Percentiles rank a stretch among this genome's conserved stretches.
Evolutionary conservation across 1,140 invertebrate genomes (phyloP).

Genomic region (Aphidius ervi): DNA sequence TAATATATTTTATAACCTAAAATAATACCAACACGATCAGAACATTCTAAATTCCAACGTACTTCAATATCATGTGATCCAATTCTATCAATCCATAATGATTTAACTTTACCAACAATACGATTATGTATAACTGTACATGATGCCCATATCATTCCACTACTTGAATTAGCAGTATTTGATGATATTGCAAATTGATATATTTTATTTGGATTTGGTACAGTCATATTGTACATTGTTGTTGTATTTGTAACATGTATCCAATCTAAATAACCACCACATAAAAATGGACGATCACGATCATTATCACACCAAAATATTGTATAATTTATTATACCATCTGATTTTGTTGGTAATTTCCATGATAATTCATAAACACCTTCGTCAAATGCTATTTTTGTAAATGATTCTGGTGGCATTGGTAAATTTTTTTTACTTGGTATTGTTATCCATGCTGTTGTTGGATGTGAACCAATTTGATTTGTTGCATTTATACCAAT

Average conservation of each 20-base stretch:
- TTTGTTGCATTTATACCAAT: constrained; percentile 59
- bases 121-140: constrained; percentile 70
- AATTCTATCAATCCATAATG: constrained; percentile 58
- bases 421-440: constrained; percentile 55
- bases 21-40: constrained; percentile 62
- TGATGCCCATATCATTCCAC: constrained; percentile 73
- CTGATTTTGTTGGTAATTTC: constrained; percentile 51
- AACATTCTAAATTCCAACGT: constrained; percentile 68
- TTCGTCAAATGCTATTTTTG: constrained; percentile 64
- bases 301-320: constrained; percentile 69
- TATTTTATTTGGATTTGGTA: constrained; percentile 49
- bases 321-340: constrained; percentile 59
- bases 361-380: constrained; percentile 69
- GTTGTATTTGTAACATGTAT: constrained; percentile 47
- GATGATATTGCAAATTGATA: constrained; percentile 71
- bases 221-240: constrained; percentile 53
- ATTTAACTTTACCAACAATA: constrained; percentile 64
- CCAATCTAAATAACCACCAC: constrained; percentile 60
- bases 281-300: constrained; percentile 59
- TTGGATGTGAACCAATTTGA: constrained; percentile 54
- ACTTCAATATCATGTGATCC: constrained; percentile 60
- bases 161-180: constrained; percentile 61
- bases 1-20: constrained; percentile 66
- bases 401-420: constrained; percentile 57
- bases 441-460: constrained; percentile 58